phyloP scores from a whole-genome alignment of 2,113 vertebrate genomes.

The Lates calcarifer region DNA sequence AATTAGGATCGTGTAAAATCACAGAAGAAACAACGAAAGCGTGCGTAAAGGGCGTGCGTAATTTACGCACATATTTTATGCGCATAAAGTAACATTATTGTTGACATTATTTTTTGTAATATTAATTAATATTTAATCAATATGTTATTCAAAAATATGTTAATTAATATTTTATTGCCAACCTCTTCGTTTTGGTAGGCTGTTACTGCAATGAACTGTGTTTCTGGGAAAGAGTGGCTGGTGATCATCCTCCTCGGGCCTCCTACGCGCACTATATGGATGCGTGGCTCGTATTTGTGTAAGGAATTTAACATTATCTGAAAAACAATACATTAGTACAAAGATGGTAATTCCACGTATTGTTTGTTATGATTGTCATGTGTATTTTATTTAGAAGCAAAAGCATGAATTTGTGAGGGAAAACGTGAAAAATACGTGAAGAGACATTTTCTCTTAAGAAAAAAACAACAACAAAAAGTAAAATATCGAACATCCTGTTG shows the following conservation, averaged over 20 bases:
- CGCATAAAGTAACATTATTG: neutral
- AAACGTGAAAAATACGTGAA: neutral
- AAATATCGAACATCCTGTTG: neutral
- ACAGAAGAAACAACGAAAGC: neutral
- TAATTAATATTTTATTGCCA: neutral
- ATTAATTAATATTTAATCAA: neutral
- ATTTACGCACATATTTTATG: slow-evolving; percentile 36
- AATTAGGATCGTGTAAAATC: neutral
- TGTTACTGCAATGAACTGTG: slow-evolving; percentile 88
- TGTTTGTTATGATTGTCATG: neutral
- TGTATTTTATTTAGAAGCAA: neutral
- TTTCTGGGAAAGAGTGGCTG: slow-evolving; percentile 86
- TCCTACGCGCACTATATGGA: slow-evolving; percentile 87
- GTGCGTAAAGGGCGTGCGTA: slow-evolving; percentile 41
- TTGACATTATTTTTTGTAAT: neutral
- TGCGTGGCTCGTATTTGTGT: slow-evolving; percentile 88
- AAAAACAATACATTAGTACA: neutral
- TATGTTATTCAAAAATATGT: neutral
- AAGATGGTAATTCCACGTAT: neutral
- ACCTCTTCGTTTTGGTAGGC: slow-evolving; percentile 89
- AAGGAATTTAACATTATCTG: slow-evolving; percentile 88
- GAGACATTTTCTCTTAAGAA: neutral
- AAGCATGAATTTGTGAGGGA: no score
- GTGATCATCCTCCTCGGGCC: slow-evolving; percentile 86
- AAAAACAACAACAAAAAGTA: neutral